Evolutionary conservation across 2,113 vertebrate genomes (phyloP).

Genomic region (Callipepla squamata): DNA sequence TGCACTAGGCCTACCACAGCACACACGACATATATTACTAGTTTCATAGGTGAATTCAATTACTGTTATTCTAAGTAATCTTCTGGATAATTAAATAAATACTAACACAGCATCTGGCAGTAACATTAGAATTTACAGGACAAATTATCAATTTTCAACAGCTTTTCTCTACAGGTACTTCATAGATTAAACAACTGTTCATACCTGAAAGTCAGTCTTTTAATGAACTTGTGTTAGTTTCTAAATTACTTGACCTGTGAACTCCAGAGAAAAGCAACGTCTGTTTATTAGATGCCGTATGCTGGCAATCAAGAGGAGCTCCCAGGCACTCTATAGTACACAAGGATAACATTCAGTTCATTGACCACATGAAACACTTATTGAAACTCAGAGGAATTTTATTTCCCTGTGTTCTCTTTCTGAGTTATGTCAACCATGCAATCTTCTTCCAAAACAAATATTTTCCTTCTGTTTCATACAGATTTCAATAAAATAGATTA

Average conservation of each 20-base stretch:
- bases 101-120: background rate
- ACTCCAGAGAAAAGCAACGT: background rate
- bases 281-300: background rate
- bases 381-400: background rate
- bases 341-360: background rate
- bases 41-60: background rate
- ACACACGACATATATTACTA: background rate
- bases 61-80: background rate
- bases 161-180: background rate
- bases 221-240: background rate
- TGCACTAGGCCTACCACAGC: background rate
- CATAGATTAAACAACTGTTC: no score
- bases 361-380: background rate
- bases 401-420: background rate
- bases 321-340: background rate
- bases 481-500: background rate
- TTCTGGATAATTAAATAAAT: background rate
- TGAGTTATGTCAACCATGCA: background rate
- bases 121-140: background rate
- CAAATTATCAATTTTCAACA: background rate
- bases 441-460: background rate
- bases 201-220: background rate
- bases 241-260: background rate
- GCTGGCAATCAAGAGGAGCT: background rate
- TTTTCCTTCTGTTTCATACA: background rate